These are phyloP conservation scores for Beris morrisii DNA, from an alignment of 2,888 invertebrate genomes.

Conservation along the genomic window DNA sequence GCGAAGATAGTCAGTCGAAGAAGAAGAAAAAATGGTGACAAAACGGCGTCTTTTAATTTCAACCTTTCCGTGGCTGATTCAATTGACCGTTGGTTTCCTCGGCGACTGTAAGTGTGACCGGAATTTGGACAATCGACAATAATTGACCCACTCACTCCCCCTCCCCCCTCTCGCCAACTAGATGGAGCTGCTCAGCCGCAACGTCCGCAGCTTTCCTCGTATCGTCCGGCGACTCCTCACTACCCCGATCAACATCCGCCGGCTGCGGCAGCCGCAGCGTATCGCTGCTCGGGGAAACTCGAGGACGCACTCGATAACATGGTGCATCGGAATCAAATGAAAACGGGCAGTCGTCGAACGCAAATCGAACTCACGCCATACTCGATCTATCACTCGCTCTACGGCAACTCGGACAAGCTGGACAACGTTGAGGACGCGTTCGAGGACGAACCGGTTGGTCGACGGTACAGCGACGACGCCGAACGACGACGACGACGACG, in stretches of 20 bases:
- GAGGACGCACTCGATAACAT: slow-evolving; percentile 70
- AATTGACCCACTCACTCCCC: too few relatives aligned
- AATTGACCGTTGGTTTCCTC: too few relatives aligned
- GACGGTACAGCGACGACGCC: not conserved
- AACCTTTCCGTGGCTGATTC: too few relatives aligned
- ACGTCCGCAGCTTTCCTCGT: not conserved
- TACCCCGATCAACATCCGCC: not conserved
- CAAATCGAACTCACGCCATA: slow-evolving; percentile 50
- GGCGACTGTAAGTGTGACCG: too few relatives aligned
- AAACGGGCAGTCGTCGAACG: slow-evolving; percentile 44
- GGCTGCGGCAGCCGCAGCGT: slow-evolving; percentile 46
- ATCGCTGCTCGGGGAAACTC: slow-evolving; percentile 66
- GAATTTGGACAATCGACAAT: too few relatives aligned
- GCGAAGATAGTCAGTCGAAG: too few relatives aligned
- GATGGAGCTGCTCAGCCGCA: too few relatives aligned
- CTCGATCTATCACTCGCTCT: slow-evolving; percentile 51
- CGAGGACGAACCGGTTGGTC: not conserved
- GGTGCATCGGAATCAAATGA: slow-evolving; percentile 52
- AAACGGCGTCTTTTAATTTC: too few relatives aligned
- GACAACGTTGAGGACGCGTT: slow-evolving; percentile 38
- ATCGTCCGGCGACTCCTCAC: not conserved
- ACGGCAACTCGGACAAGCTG: slow-evolving; percentile 43
- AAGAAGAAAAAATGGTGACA: too few relatives aligned
- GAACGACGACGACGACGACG: slow-evolving; percentile 24
- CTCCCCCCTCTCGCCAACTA: too few relatives aligned